Conservation (phyloP, 2,888 invertebrate genomes). For the Eurytoma californica region DNA sequence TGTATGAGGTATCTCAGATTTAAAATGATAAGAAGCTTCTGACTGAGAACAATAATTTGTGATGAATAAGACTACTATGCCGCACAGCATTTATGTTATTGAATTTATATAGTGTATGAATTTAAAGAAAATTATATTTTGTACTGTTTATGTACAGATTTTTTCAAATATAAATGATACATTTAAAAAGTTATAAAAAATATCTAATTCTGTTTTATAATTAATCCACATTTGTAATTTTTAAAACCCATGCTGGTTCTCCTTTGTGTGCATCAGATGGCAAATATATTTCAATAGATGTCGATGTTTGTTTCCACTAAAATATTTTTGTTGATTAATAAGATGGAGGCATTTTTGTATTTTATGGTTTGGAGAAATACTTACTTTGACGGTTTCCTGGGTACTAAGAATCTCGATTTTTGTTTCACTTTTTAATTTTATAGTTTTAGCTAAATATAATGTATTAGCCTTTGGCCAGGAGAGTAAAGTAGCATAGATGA, state of each 20-base stretch:
- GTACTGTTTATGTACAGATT: slow-evolving; percentile 42
- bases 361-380: slow-evolving; percentile 9
- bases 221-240: slow-evolving; percentile 45
- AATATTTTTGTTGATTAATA: slow-evolving; percentile 52
- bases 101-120: slow-evolving; percentile 28
- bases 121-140: slow-evolving; percentile 48
- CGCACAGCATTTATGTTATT: slow-evolving; percentile 40
- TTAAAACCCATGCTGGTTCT: slow-evolving; percentile 69
- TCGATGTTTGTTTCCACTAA: slow-evolving; percentile 60
- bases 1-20: slow-evolving; percentile 85
- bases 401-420: slow-evolving; percentile 70
- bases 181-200: neutral
- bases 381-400: slow-evolving; percentile 27
- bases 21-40: slow-evolving; percentile 55
- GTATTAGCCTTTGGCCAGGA: slow-evolving; percentile 81
- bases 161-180: slow-evolving; percentile 37
- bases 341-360: slow-evolving; percentile 22
- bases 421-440: slow-evolving; percentile 67
- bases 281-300: slow-evolving; percentile 60
- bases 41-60: slow-evolving; percentile 32
- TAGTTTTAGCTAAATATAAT: slow-evolving; percentile 76
- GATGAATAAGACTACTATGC: slow-evolving; percentile 13
- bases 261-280: slow-evolving; percentile 63
- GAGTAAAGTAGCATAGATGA: slow-evolving; percentile 83
- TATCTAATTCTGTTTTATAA: slow-evolving; percentile 28